These are phyloP conservation scores for Silurus asotus DNA, from an alignment of 2,113 vertebrate species.

Conservation along the genomic window DNA sequence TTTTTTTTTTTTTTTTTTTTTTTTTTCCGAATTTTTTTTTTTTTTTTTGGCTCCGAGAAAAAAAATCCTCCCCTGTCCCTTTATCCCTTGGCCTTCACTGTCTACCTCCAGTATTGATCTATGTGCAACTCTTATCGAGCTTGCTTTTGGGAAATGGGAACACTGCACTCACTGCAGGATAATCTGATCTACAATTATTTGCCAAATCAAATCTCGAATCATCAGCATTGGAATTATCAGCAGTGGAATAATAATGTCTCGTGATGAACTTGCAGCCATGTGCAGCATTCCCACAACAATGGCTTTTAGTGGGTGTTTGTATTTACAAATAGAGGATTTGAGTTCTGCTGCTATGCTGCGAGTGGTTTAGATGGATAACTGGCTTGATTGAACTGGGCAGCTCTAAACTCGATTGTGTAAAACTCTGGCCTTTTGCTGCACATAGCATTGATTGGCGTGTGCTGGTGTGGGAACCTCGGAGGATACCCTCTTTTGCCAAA, in stretches of 20 bases:
- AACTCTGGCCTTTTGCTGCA: neutral
- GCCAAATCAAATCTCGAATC: neutral
- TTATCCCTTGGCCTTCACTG: neutral
- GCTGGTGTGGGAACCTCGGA: conserved; percentile 33
- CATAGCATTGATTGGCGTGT: conserved; percentile 32
- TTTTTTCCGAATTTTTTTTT: too few relatives aligned
- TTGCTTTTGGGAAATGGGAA: conserved; percentile 10
- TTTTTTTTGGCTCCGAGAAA: too few relatives aligned
- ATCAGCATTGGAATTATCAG: neutral
- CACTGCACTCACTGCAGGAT: conserved; percentile 28
- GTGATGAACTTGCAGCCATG: neutral
- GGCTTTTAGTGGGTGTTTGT: neutral
- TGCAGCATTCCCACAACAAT: neutral
- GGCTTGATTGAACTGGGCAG: neutral
- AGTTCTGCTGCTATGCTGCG: neutral
- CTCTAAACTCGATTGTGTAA: neutral
- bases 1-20: too few relatives aligned
- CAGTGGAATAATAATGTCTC: neutral
- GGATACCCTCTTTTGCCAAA: conserved; percentile 12
- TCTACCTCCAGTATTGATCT: conserved; percentile 28
- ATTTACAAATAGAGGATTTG: neutral
- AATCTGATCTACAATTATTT: conserved; percentile 21
- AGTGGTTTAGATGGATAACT: neutral
- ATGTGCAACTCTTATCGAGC: conserved; percentile 25
- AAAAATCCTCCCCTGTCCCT: neutral